Conservation (phyloP, 2,888 invertebrate species). For the Mesoligia furuncula region DNA sequence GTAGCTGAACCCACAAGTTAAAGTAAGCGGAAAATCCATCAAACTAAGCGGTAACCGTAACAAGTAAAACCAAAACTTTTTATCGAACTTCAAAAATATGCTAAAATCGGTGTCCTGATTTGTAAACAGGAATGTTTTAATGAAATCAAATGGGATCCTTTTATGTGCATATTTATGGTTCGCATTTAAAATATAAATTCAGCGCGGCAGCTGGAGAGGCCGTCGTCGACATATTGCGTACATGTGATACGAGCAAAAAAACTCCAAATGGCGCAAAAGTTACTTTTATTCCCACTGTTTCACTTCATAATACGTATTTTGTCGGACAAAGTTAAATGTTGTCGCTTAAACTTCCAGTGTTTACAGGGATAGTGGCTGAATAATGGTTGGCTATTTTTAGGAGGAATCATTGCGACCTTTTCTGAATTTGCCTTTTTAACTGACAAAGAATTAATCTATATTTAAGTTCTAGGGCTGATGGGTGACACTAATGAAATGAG, state of each 20-base stretch:
- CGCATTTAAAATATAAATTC: constrained; percentile 74
- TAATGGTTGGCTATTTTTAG: constrained; percentile 27
- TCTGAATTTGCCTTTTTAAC: constrained; percentile 6
- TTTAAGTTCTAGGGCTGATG: background rate
- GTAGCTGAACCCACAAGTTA: background rate
- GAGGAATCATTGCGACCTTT: background rate
- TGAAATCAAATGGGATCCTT: constrained; percentile 84
- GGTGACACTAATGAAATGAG: background rate
- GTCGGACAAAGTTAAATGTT: constrained; percentile 46
- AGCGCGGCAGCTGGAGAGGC: constrained; percentile 67
- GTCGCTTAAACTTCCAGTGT: constrained; percentile 39
- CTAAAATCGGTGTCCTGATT: constrained; percentile 69
- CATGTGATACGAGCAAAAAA: constrained; percentile 74
- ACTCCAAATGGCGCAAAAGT: constrained; percentile 61
- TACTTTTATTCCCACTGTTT: constrained; percentile 56
- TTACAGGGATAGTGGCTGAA: constrained; percentile 43
- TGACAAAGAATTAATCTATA: background rate
- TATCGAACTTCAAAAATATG: constrained; percentile 70
- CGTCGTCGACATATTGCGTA: constrained; percentile 76
- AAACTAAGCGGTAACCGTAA: constrained; percentile 4
- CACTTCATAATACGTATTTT: constrained; percentile 60
- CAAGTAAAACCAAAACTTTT: constrained; percentile 43
- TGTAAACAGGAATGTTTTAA: constrained; percentile 76
- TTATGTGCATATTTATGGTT: constrained; percentile 88
- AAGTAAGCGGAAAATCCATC: background rate